Evolutionary conservation across 2,888 invertebrate species (phyloP), one percentile per base, ranked within the genome.

Genomic region (Lissonota sp.): DNA sequence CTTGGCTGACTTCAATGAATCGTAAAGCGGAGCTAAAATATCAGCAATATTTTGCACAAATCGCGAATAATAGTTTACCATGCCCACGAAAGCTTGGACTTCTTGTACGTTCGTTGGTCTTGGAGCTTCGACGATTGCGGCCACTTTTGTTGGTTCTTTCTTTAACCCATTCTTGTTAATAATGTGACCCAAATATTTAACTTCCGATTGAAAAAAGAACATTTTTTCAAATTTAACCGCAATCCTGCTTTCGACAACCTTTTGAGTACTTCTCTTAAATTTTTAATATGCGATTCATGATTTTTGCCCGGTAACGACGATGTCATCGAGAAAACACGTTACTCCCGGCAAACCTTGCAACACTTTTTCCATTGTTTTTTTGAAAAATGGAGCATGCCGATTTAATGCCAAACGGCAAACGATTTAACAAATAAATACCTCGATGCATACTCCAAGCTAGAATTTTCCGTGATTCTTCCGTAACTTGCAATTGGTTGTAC

Each of bases 41-140:
- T 70, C 74, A 5, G 90, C 73, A 6, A 90, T 82, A 16, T 87
- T 85, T 10, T 87, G 84, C 0, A 91, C 82, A 85, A 92, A 93
- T 66, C 86, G 86, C 5, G 88, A 84, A 80, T 92, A 92, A 84
- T 90, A 92, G 84, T 92, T 91, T 0, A 91, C 79, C 75, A 90
- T 85, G 0, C 91, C 91, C 2, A 88, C 53, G 80, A 90, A 91
- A 0, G 89, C 84, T 51, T 83, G 83, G 0, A 90, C 70, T 79
- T 87, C 83, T 39, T 78, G 74, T 0, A 85, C 78, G 69, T 88
- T 84, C 26, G 73, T 75, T 4, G 88, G 90, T 57, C n/a, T 73
- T 8, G 86, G 83, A 64, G 87, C 76, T 5, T 88, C 81, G 10
- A 85, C 16, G 12, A 91, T 90, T 0, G 67, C 74, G 0, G 88